Base-by-base conservation (phyloP, 2,888 invertebrate species). In the Drosophila conformis region DNA sequence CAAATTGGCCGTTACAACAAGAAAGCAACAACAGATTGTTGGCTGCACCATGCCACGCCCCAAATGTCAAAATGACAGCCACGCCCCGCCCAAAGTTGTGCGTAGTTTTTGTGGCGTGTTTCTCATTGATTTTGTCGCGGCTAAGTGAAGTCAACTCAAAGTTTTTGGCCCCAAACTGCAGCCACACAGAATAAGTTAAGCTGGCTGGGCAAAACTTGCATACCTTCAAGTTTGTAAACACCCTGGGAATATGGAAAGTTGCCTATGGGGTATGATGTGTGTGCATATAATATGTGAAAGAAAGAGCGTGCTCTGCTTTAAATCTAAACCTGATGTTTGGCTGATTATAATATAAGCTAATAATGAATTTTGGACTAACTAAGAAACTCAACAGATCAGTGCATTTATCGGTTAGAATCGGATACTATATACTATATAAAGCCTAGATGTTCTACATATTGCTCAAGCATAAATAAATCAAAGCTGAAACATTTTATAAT, bases 101-200 rank as follows among this genome's bases (percentile, higher is more conserved):
- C 67, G 72, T 67, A 65, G 48, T 48, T 31, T 27, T 15, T 31
- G 56, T 63, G 77, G 64, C 63, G 81, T 57, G 69, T 77, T 67
- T 65, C 79, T 65, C 72, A 78, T 71, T 67, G 73, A 73, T 69
- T 80, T 74, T 74, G 78, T 73, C 51, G 76, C 71, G 31, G 56
- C 64, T 49, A 21, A 27, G 33, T 33, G n/a, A 60, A 65, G 53
- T 48, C 33, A 57, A 63, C 21, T 35, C 54, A 56, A 80, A 72
- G 53, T 76, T 70, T 63, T 7, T 61, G 46, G 49, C 42, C 49
- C 46, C 59, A 53, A 49, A 49, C 72, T 53, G 7, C 68, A 67
- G 40, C 40, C 51, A 59, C 11, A 21, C 27, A 36, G 51, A 56
- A 53, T 60, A 36, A 51, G 65, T 65, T 65, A 53, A 35, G 61